phyloP scores from a whole-genome alignment of 2,113 vertebrate genomes.

The Puntigrus tetrazona region DNA sequence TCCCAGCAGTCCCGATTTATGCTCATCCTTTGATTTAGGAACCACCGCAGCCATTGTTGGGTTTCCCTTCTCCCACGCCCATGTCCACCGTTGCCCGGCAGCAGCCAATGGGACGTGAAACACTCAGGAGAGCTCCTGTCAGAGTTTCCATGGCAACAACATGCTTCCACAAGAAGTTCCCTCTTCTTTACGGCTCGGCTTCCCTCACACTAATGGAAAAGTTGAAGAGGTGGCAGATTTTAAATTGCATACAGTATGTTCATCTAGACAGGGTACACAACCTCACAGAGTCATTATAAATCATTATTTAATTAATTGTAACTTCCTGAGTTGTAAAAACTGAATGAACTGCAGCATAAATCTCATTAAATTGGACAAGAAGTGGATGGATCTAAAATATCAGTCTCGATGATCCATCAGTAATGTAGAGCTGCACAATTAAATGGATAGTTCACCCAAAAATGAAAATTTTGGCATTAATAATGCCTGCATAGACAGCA shows the following conservation, averaged over 20 bases:
- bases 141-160: conserved; percentile 75
- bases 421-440: neutral
- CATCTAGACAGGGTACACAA: neutral
- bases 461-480: too few species aligned
- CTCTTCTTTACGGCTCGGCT: conserved; percentile 42
- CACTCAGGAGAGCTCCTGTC: conserved; percentile 69
- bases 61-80: conserved; percentile 47
- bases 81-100: conserved; percentile 72
- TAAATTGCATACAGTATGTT: neutral
- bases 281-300: neutral
- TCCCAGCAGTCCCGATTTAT: conserved; percentile 14
- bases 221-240: neutral
- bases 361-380: neutral
- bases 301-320: neutral
- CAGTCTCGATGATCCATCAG: neutral
- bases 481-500: too few species aligned
- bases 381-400: neutral
- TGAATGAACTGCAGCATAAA: neutral
- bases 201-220: conserved; percentile 43
- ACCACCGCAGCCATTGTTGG: conserved; percentile 44
- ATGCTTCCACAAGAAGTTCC: conserved; percentile 57
- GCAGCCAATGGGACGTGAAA: conserved; percentile 69
- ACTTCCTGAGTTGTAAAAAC: neutral
- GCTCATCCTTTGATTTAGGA: conserved; percentile 39
- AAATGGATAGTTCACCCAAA: too few species aligned